Percentiles rank a stretch among this genome's conserved stretches.
Evolutionary conservation across 2,888 invertebrate species (phyloP).

Genomic region (Nomada flava): DNA sequence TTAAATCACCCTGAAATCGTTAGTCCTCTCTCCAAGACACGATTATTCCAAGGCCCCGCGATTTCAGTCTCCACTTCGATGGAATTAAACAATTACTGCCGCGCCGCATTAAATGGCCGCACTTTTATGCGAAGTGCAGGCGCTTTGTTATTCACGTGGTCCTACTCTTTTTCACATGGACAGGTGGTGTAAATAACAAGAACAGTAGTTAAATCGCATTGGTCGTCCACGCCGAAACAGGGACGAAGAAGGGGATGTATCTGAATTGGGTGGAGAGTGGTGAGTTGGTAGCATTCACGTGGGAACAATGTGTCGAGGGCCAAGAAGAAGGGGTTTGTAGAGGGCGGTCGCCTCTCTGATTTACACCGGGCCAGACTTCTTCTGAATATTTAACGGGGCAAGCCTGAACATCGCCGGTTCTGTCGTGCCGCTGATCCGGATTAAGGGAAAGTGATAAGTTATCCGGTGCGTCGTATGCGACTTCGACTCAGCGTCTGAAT

Average conservation of each 20-base stretch:
- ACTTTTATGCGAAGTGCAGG: constrained; percentile 30
- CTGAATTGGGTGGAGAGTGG: constrained; percentile 43
- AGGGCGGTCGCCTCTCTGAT: constrained; percentile 72
- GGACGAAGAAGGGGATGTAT: constrained; percentile 13
- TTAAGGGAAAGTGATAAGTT: constrained; percentile 80
- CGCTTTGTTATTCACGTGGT: constrained; percentile 24
- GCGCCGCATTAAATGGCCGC: constrained; percentile 26
- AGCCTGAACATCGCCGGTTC: constrained; percentile 71
- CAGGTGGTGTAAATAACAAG: constrained; percentile 47
- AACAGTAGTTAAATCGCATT: constrained; percentile 55
- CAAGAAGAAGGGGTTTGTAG: constrained; percentile 61
- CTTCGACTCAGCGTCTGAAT: constrained; percentile 70
- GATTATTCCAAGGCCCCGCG: not conserved
- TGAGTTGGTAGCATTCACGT: constrained; percentile 59
- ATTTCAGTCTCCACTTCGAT: not conserved
- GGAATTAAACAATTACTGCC: constrained; percentile 48
- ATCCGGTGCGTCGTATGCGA: constrained; percentile 66
- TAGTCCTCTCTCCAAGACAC: not conserved
- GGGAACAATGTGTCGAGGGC: constrained; percentile 69
- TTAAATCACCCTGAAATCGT: not conserved
- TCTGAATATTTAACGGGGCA: constrained; percentile 79
- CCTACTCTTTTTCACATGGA: constrained; percentile 39
- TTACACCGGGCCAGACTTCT: constrained; percentile 74
- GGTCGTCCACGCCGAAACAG: constrained; percentile 33
- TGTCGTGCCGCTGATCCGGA: constrained; percentile 77